phyloP scores from a whole-genome alignment of 2,113 vertebrate species.

The Tenrec ecaudatus region DNA sequence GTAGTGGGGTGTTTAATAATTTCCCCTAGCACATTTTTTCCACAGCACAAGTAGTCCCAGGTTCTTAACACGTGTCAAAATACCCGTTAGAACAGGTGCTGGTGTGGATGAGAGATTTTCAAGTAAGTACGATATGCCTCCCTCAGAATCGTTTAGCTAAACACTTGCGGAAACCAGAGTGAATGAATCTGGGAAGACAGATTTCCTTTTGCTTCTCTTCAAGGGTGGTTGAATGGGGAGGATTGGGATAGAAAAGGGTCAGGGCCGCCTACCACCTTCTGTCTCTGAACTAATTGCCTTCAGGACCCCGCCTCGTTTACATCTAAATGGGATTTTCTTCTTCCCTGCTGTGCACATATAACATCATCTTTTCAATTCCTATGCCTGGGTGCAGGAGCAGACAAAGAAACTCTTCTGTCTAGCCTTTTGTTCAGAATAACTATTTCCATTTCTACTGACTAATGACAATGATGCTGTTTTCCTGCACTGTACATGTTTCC shows the following conservation, averaged over 20 bases:
- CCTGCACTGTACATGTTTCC: background rate
- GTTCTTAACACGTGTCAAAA: slow-evolving; percentile 3
- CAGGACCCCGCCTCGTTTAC: slow-evolving; percentile 24
- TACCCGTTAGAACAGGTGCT: background rate
- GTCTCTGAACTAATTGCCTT: background rate
- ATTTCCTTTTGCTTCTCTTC: background rate
- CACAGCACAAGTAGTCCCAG: background rate
- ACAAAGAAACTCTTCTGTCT: background rate
- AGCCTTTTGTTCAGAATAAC: background rate
- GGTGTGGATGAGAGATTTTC: background rate
- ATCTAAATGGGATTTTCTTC: background rate
- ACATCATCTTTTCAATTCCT: slow-evolving; percentile 28
- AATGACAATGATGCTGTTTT: background rate
- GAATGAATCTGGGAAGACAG: background rate
- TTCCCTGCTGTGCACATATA: slow-evolving; percentile 1
- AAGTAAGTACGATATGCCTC: background rate
- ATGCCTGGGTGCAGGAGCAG: background rate
- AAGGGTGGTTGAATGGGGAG: background rate
- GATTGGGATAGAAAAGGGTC: background rate
- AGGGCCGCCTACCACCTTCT: background rate
- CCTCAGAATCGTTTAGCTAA: background rate
- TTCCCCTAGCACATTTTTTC: slow-evolving; percentile 6
- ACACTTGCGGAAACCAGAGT: background rate
- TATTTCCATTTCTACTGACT: background rate
- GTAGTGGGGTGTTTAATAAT: background rate